phyloP scores from a whole-genome alignment of 2,888 invertebrate genomes.

The Hypomecis punctinalis region DNA sequence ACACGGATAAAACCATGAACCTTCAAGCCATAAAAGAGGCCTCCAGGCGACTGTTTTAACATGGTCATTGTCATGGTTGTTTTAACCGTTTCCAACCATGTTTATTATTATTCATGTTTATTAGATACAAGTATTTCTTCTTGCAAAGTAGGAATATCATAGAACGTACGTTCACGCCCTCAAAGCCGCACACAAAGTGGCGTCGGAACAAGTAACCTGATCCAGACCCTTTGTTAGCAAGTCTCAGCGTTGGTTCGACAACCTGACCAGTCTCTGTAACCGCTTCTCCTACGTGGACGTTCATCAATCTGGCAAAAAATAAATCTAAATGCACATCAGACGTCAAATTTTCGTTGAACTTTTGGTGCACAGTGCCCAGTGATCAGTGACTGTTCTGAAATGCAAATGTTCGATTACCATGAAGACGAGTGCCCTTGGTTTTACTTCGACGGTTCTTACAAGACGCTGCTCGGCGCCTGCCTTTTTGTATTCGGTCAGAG shows the following conservation, averaged over 20 bases:
- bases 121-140: constrained; percentile 3
- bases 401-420: constrained; percentile 66
- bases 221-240: constrained; percentile 65
- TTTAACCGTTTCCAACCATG: background rate
- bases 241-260: constrained; percentile 68
- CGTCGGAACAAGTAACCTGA: constrained; percentile 64
- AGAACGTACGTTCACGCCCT: constrained; percentile 65
- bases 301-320: constrained; percentile 50
- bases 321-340: constrained; percentile 62
- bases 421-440: constrained; percentile 83
- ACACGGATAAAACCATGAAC: too few species aligned
- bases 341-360: constrained; percentile 44
- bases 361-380: constrained; percentile 63
- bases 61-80: too few species aligned
- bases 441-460: constrained; percentile 83
- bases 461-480: constrained; percentile 80
- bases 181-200: constrained; percentile 70
- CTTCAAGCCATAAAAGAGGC: too few species aligned
- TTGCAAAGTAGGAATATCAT: constrained; percentile 18
- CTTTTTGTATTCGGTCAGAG: constrained; percentile 82
- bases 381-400: constrained; percentile 48
- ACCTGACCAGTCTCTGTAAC: constrained; percentile 77
- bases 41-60: too few species aligned
- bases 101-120: constrained; percentile 1
- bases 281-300: constrained; percentile 74